Percentiles rank a stretch among this genome's conserved stretches.
These are phyloP conservation scores for Dilophus febrilis DNA, from an alignment of 2,888 invertebrate species.

Conservation along the genomic window DNA sequence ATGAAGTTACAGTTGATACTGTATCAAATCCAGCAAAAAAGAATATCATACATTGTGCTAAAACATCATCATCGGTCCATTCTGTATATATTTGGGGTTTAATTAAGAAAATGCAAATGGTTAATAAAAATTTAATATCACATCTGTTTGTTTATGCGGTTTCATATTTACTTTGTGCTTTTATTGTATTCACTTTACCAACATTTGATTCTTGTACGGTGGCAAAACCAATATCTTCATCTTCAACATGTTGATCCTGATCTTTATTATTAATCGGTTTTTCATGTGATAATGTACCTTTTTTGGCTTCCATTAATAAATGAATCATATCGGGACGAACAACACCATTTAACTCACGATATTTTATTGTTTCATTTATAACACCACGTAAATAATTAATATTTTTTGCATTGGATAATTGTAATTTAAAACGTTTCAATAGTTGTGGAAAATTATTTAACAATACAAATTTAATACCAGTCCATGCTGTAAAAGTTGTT, in stretches of 20 bases:
- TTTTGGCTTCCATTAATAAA: constrained; percentile 32
- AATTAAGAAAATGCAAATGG: no score
- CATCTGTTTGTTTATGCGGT: no score
- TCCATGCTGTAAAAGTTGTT: neutral
- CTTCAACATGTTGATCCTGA: no score
- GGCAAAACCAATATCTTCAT: no score
- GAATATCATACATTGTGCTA: constrained; percentile 23
- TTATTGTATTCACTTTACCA: no score
- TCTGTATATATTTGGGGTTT: no score
- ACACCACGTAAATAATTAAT: no score
- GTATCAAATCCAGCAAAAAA: constrained; percentile 34
- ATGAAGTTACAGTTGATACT: constrained; percentile 26
- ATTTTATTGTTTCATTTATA: constrained; percentile 19
- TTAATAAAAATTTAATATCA: no score
- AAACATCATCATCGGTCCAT: constrained; percentile 17
- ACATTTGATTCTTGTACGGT: no score
- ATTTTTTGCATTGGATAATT: no score
- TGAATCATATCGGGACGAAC: constrained; percentile 38
- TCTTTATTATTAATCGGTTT: no score
- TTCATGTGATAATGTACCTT: constrained; percentile 8
- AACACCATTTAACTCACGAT: constrained; percentile 31
- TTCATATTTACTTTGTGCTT: no score
- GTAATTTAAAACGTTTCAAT: constrained; percentile 15
- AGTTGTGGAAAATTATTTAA: neutral
- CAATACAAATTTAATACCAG: neutral